Evolutionary conservation across 2,888 invertebrate genomes (phyloP).

Genomic region (Hyalella azteca): DNA sequence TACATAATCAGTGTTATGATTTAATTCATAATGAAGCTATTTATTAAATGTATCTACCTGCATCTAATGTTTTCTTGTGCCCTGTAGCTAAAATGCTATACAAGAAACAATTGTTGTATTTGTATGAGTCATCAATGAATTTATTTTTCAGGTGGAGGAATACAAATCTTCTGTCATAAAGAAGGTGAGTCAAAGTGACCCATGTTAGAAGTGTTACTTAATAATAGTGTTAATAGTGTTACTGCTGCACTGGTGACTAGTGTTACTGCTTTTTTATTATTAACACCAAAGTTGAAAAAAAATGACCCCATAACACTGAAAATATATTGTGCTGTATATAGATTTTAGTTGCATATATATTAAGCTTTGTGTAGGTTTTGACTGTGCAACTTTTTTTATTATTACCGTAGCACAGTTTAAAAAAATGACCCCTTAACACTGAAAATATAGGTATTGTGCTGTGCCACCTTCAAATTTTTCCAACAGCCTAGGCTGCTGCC

Average conservation of each 20-base stretch:
- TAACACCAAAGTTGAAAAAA: background rate
- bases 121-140: background rate
- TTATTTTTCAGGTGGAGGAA: slow-evolving; percentile 77
- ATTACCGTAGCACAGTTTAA: too few relatives aligned
- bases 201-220: background rate
- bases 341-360: background rate
- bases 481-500: too few relatives aligned
- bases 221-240: background rate
- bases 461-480: too few relatives aligned
- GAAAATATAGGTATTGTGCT: too few relatives aligned
- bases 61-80: background rate
- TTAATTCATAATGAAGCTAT: background rate
- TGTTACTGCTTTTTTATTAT: background rate
- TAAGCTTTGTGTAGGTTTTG: background rate
- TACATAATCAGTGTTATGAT: background rate
- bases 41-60: background rate
- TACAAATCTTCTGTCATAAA: slow-evolving; percentile 79
- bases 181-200: background rate
- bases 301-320: background rate
- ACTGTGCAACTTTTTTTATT: too few relatives aligned
- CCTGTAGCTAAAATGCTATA: background rate
- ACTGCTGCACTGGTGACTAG: background rate
- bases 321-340: background rate
- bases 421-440: too few relatives aligned
- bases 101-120: background rate